These are phyloP conservation scores for Helicoverpa zea DNA, from an alignment of 1,140 invertebrate species.

Conservation along the genomic window DNA sequence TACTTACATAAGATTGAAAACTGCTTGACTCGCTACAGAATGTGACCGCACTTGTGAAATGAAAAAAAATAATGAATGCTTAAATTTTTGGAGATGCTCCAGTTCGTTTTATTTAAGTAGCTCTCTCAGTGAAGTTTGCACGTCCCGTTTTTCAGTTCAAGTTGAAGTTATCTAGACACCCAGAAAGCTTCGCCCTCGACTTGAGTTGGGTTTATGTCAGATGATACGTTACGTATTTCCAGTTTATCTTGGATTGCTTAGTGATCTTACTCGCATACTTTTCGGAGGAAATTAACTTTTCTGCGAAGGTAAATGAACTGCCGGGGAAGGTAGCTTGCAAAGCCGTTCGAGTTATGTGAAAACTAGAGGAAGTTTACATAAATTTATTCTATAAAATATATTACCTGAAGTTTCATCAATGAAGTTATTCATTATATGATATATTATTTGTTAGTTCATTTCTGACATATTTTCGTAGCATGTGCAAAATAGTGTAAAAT, in stretches of 20 bases:
- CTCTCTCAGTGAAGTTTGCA: slow-evolving; percentile 40
- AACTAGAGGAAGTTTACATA: too few species aligned
- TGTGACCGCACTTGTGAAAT: slow-evolving; percentile 43
- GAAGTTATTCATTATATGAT: too few species aligned
- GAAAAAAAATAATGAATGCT: slow-evolving; percentile 54
- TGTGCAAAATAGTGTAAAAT: not conserved
- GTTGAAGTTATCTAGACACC: slow-evolving; percentile 39
- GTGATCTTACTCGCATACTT: not conserved
- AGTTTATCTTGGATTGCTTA: slow-evolving; percentile 3
- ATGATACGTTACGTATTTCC: slow-evolving; percentile 31
- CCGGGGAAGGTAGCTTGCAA: too few species aligned
- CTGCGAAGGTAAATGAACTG: too few species aligned
- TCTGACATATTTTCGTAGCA: not conserved
- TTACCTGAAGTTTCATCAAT: too few species aligned
- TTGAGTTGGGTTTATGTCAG: slow-evolving; percentile 11
- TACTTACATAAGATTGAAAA: slow-evolving; percentile 44
- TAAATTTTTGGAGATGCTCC: slow-evolving; percentile 53
- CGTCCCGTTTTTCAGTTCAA: slow-evolving; percentile 31
- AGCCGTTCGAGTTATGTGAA: too few species aligned
- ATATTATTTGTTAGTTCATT: not conserved
- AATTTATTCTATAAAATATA: too few species aligned
- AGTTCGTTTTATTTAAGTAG: slow-evolving; percentile 51
- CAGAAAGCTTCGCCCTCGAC: slow-evolving; percentile 2
- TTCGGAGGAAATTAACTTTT: not conserved
- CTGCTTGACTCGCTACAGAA: slow-evolving; percentile 43